A percentile compares a stretch with the other conserved stretches of the same genome.
phyloP scores from a whole-genome alignment of 2,797 vertebrate species.

The Paedocypris micromegethes region DNA sequence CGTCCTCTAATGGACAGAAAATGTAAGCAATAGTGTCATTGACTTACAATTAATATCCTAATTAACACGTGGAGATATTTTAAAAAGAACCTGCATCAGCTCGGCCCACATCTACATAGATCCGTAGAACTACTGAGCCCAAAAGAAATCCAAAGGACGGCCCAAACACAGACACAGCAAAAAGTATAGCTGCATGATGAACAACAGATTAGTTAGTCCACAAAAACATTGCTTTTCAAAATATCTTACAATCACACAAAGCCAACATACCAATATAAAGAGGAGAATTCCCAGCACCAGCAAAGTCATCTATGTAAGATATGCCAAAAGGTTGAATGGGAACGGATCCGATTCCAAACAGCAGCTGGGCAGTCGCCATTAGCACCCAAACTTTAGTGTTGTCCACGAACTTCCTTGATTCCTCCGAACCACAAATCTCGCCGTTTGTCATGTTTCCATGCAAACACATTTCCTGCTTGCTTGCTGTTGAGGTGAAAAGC shows the following conservation, averaged over 20 bases:
- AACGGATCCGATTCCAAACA: conserved; percentile 87
- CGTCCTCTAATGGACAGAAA: conserved; percentile 47
- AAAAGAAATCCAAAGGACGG: conserved; percentile 89
- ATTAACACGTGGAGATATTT: background rate
- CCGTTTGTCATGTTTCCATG: conserved; percentile 53
- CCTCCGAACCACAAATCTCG: conserved; percentile 60
- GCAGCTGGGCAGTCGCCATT: conserved; percentile 85
- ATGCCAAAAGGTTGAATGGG: conserved; percentile 98
- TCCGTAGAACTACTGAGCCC: conserved; percentile 77
- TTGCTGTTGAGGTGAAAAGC: conserved; percentile 41
- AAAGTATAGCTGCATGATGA: conserved; percentile 81
- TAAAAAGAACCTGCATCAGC: conserved; percentile 62
- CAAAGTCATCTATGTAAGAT: conserved; percentile 91
- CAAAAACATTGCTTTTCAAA: conserved; percentile 1
- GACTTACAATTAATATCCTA: background rate
- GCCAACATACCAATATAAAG: conserved; percentile 82
- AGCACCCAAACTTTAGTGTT: conserved; percentile 79
- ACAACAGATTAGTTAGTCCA: conserved; percentile 20
- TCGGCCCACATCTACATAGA: conserved; percentile 86
- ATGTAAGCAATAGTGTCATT: background rate
- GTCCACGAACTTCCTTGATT: conserved; percentile 54
- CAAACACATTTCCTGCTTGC: conserved; percentile 70
- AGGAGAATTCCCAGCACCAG: conserved; percentile 80
- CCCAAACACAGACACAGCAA: conserved; percentile 86
- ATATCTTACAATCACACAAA: background rate